Conservation (phyloP, 2,113 vertebrate species). For the Caracal caracal region DNA sequence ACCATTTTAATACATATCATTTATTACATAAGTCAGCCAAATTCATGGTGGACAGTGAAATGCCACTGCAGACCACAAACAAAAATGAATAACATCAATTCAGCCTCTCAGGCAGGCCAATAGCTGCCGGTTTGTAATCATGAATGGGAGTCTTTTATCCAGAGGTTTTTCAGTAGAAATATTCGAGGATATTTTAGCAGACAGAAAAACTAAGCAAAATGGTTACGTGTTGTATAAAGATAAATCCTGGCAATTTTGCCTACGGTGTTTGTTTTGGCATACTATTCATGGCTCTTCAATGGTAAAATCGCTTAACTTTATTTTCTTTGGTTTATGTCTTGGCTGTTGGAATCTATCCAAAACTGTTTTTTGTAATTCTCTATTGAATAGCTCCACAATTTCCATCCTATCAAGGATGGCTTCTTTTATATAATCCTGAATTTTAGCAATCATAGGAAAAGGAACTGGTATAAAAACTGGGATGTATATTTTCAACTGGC, state of each 20-base stretch:
- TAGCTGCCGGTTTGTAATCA: slow-evolving; percentile 36
- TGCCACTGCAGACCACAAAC: not conserved
- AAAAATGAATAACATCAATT: not conserved
- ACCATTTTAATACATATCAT: not conserved
- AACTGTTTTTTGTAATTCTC: slow-evolving; percentile 9
- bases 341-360: not conserved
- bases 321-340: not conserved
- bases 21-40: not conserved
- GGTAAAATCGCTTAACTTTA: not conserved
- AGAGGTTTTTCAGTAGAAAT: slow-evolving; percentile 37
- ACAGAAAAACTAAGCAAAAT: slow-evolving; percentile 43
- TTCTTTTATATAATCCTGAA: slow-evolving; percentile 41
- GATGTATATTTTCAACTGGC: slow-evolving; percentile 3
- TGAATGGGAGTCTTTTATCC: slow-evolving; percentile 12
- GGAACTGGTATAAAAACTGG: not conserved
- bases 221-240: not conserved
- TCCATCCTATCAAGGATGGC: not conserved
- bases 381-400: slow-evolving; percentile 26
- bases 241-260: not conserved
- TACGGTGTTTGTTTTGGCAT: not conserved
- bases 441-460: slow-evolving; percentile 17
- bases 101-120: not conserved
- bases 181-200: slow-evolving; percentile 2
- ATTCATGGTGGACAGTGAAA: not conserved
- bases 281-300: not conserved